Conservation (phyloP, 1,140 invertebrate species). For the Drosophila azteca region DNA sequence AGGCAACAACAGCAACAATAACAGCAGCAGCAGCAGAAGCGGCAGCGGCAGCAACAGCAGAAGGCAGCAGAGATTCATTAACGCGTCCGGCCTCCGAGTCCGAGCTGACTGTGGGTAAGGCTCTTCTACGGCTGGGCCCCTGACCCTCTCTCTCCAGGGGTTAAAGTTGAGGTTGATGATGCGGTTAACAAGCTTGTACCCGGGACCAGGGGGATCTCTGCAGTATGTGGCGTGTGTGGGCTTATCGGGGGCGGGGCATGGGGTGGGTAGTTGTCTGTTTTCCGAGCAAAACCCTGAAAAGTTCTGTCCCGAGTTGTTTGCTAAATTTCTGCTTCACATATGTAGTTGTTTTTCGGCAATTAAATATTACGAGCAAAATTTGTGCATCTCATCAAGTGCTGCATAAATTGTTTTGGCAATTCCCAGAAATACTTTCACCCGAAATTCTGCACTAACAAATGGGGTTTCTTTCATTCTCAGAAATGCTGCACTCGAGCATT, state of each 20-base stretch:
- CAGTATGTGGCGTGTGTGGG: not conserved
- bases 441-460: too few relatives aligned
- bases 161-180: constrained; percentile 44
- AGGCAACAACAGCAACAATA: constrained; percentile 12
- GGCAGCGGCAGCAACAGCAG: constrained; percentile 37
- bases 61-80: constrained; percentile 69
- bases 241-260: not conserved
- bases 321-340: constrained; percentile 6
- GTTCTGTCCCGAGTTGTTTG: not conserved
- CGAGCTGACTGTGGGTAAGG: constrained; percentile 73
- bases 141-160: constrained; percentile 5
- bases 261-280: not conserved
- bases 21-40: constrained; percentile 39
- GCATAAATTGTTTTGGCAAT: not conserved
- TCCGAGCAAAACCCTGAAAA: not conserved
- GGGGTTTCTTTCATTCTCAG: too few relatives aligned
- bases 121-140: constrained; percentile 1
- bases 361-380: constrained; percentile 17
- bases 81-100: constrained; percentile 76
- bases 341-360: constrained; percentile 15
- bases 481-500: too few relatives aligned
- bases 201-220: not conserved
- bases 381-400: constrained; percentile 1
- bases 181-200: constrained; percentile 28
- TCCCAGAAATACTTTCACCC: too few relatives aligned